These are phyloP conservation scores for Phrynocephalus guinanensis DNA, from an alignment of 2,797 vertebrate species.

Conservation along the genomic window DNA sequence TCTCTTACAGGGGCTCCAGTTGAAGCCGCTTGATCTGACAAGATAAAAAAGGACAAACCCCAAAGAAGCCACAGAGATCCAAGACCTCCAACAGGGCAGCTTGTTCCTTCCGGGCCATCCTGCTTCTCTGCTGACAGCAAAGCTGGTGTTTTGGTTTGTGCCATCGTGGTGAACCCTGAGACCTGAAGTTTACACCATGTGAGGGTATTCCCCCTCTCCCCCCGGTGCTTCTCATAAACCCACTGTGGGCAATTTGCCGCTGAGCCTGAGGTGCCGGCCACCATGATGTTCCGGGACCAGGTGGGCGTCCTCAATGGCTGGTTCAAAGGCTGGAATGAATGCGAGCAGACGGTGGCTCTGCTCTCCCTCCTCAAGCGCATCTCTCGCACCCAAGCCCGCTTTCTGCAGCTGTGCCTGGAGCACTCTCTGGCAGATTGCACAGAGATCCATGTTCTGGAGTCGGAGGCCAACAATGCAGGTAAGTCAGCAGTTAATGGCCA, in stretches of 20 bases:
- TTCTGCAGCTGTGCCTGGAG: constrained; percentile 96
- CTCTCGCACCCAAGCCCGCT: constrained; percentile 94
- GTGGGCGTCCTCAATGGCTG: constrained; percentile 95
- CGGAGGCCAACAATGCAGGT: constrained; percentile 97
- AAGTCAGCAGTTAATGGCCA: constrained; percentile 9
- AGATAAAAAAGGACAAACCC: constrained; percentile 35
- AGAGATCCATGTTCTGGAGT: constrained; percentile 93
- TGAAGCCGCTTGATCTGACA: constrained; percentile 18
- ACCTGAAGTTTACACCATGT: constrained; percentile 87
- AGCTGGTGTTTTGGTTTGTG: neutral
- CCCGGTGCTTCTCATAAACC: constrained; percentile 61
- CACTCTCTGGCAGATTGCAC: constrained; percentile 95
- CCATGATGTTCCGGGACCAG: constrained; percentile 99
- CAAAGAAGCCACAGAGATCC: constrained; percentile 34
- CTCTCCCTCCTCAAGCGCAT: constrained; percentile 93
- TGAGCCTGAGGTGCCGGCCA: constrained; percentile 66
- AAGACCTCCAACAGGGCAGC: constrained; percentile 19
- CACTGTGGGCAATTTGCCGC: constrained; percentile 55
- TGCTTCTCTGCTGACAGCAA: neutral
- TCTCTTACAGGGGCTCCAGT: constrained; percentile 9
- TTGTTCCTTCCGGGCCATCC: constrained; percentile 16
- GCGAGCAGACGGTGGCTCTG: constrained; percentile 96
- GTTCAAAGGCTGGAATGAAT: constrained; percentile 98
- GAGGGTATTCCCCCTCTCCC: constrained; percentile 74
- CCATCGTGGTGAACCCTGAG: constrained; percentile 59